phyloP scores from a whole-genome alignment of 2,797 vertebrate species.

The Odontamblyopus rebecca region DNA sequence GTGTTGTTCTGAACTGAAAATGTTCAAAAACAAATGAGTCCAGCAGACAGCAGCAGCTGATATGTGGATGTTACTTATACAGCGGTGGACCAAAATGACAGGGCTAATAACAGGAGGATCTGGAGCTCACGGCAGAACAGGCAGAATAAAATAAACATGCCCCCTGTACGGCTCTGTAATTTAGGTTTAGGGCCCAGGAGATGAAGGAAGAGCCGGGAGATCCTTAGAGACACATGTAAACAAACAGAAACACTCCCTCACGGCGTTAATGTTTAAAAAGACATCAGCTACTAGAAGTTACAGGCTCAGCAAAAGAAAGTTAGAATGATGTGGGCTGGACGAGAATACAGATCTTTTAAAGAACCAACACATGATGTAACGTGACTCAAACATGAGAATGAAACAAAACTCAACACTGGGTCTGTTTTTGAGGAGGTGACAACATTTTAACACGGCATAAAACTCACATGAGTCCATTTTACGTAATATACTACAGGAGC shows the following conservation, averaged over 20 bases:
- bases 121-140: slow-evolving; percentile 50
- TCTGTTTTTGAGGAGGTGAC: too few species aligned
- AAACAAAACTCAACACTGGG: too few species aligned
- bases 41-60: slow-evolving; percentile 12
- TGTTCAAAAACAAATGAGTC: slow-evolving; percentile 27
- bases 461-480: too few species aligned
- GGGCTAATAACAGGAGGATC: slow-evolving; percentile 68
- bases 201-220: slow-evolving; percentile 19
- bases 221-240: slow-evolving; percentile 33
- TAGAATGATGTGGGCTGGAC: neutral
- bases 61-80: slow-evolving; percentile 38
- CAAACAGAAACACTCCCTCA: slow-evolving; percentile 30
- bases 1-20: too few species aligned
- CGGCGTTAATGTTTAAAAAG: neutral
- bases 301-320: neutral
- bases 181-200: slow-evolving; percentile 47
- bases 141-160: slow-evolving; percentile 61
- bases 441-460: too few species aligned
- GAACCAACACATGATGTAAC: too few species aligned
- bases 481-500: too few species aligned
- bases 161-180: slow-evolving; percentile 63
- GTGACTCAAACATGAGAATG: too few species aligned
- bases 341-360: neutral
- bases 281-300: neutral
- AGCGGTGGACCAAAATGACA: slow-evolving; percentile 53